Conservation (phyloP, 2,113 vertebrate species). For the Zosterops japonicus region DNA sequence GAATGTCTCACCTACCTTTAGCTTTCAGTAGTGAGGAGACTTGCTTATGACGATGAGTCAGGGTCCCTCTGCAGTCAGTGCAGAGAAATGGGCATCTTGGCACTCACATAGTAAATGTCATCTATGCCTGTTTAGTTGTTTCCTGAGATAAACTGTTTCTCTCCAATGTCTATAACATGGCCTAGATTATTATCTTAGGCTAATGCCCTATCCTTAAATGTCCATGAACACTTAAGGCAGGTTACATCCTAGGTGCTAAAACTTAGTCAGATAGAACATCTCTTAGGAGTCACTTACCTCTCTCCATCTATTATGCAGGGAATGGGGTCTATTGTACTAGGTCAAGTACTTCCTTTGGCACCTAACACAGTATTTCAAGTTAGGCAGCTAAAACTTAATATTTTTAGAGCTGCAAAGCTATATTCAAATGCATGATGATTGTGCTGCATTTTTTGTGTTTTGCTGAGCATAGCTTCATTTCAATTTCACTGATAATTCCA, state of each 20-base stretch:
- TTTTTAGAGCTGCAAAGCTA: background rate
- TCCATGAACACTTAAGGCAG: rapidly evolving
- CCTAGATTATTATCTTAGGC: background rate
- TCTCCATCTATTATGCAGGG: background rate
- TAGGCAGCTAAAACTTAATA: background rate
- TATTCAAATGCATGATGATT: background rate
- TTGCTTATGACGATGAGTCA: rapidly evolving
- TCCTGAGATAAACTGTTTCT: background rate
- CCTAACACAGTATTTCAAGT: background rate
- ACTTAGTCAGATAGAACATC: background rate
- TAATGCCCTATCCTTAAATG: background rate
- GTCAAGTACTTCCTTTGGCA: background rate
- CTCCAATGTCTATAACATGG: background rate
- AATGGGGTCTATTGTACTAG: background rate
- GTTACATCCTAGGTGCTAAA: background rate
- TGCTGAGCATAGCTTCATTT: background rate
- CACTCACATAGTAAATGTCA: background rate
- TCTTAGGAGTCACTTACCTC: background rate
- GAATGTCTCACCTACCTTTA: background rate
- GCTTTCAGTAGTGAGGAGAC: background rate
- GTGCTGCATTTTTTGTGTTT: background rate
- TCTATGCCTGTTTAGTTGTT: background rate
- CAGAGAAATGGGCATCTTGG: background rate
- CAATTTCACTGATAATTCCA: background rate
- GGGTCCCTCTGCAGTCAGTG: background rate